These are phyloP conservation scores for Alectoris magna DNA, from an alignment of 2,797 vertebrate species.

Conservation along the genomic window DNA sequence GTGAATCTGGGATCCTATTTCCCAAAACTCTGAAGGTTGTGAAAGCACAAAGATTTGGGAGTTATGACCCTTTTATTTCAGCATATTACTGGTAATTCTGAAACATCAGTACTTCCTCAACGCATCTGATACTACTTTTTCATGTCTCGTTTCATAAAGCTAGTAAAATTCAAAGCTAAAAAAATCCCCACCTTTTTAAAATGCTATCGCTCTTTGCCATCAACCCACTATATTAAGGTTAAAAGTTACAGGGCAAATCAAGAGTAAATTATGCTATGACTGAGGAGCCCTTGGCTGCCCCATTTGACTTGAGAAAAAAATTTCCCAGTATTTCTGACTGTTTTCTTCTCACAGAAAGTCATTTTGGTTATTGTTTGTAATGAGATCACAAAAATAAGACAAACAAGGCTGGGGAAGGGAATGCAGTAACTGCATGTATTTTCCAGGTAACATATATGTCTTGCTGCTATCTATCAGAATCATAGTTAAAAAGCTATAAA, in stretches of 20 bases:
- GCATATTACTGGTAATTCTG: not conserved
- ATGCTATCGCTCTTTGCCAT: not conserved
- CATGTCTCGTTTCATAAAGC: not conserved
- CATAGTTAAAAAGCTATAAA: not conserved
- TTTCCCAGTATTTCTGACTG: not conserved
- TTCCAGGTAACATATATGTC: not conserved
- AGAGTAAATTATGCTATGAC: not conserved
- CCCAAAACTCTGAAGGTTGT: not conserved
- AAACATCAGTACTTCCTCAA: not conserved
- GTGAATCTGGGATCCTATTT: not conserved
- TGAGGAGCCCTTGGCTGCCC: not conserved
- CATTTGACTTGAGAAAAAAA: not conserved
- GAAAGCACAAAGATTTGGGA: not conserved
- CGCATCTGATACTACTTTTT: not conserved
- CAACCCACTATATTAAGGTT: not conserved
- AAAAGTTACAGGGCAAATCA: not conserved
- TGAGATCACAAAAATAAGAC: not conserved
- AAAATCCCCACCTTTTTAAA: not conserved
- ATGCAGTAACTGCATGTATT: not conserved
- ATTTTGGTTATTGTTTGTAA: not conserved
- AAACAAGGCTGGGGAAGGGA: not conserved
- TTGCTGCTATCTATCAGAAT: not conserved
- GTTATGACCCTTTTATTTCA: not conserved
- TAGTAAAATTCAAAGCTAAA: not conserved
- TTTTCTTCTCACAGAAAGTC: not conserved